Base-by-base conservation (phyloP, 2,113 vertebrate genomes). In the Dermatemys mawii region DNA sequence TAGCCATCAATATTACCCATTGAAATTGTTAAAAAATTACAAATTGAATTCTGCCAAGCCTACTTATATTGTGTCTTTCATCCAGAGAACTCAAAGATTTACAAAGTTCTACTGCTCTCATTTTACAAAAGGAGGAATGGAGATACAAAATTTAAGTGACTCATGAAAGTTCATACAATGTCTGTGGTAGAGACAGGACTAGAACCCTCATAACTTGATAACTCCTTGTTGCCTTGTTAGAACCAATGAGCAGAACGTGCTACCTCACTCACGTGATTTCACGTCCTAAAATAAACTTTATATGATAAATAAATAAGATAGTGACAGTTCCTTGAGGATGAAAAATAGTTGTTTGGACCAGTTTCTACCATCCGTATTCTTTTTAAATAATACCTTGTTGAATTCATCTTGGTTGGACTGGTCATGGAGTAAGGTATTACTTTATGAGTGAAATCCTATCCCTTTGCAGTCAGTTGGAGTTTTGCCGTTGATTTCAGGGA, bases 31-130 rank as follows among this genome's bases (percentile, higher is more conserved):
- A 21, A 21, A 70, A 21, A n/a, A 38, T 38, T 38, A 38, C 38
- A 63, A 70, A 70, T 70, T 21, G 63, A 38, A 70, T 70, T 70
- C 35, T 70, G 8, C 63, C 19, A 70, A 35, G 63, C n/a, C 63
- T 70, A 21, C 17, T 95, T 93, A 80, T 0, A 0, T 90, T 94
- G 90, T 1, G 3, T 22, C 76, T 94, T 94, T 96, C 29, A 54
- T 89, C 83, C 86, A 79, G 88, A 70, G 26, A 89, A 83, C 12
- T n/a, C 67, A 50, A 63, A 90, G 84, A 89, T 96, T 94, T 95
- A 91, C 55, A 83, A 86, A 55, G 27, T 92, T 89, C 55, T 41
- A 63, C 19, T 84, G 14, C 5, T 2, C 91, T 96, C 22, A 19
- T 90, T 93, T 90, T 80, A 53, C 44, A 82, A 11, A 27, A 86